Evolutionary conservation across 2,888 invertebrate species (phyloP).

Genomic region (Hedychridium roseum): DNA sequence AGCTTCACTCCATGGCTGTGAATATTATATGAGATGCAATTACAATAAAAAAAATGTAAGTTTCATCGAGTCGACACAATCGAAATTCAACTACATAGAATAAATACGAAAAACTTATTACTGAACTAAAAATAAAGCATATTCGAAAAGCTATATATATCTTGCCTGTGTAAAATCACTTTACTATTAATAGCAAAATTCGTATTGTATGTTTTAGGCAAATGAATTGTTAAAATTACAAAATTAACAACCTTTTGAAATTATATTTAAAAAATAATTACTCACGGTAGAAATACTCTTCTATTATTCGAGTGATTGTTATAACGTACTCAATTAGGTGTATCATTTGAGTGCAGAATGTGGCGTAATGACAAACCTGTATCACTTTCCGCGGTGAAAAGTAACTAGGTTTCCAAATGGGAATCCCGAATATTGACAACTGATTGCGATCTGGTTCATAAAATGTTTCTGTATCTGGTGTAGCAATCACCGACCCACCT

Average conservation of each 20-base stretch:
- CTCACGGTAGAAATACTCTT: not conserved
- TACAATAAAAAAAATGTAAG: not conserved
- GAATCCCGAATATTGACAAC: slow-evolving; percentile 45
- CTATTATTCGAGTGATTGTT: no score
- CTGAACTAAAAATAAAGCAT: no score
- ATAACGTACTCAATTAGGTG: no score
- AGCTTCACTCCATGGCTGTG: slow-evolving; percentile 55
- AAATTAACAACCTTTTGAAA: not conserved
- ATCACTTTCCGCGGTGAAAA: slow-evolving; percentile 53
- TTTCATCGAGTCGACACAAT: not conserved
- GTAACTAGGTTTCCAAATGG: slow-evolving; percentile 45
- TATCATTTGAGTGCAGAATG: no score
- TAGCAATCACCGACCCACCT: slow-evolving; percentile 47
- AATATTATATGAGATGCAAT: not conserved
- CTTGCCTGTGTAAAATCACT: not conserved
- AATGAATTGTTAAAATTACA: not conserved
- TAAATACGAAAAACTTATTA: not conserved
- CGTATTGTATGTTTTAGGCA: not conserved
- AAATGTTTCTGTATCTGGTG: slow-evolving; percentile 53
- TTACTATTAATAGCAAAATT: not conserved
- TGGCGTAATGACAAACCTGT: slow-evolving; percentile 43
- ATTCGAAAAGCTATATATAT: not conserved
- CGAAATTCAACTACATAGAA: not conserved
- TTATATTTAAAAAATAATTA: not conserved
- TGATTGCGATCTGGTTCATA: slow-evolving; percentile 29